phyloP scores from a whole-genome alignment of 2,888 invertebrate genomes.

The Hyles lineata region DNA sequence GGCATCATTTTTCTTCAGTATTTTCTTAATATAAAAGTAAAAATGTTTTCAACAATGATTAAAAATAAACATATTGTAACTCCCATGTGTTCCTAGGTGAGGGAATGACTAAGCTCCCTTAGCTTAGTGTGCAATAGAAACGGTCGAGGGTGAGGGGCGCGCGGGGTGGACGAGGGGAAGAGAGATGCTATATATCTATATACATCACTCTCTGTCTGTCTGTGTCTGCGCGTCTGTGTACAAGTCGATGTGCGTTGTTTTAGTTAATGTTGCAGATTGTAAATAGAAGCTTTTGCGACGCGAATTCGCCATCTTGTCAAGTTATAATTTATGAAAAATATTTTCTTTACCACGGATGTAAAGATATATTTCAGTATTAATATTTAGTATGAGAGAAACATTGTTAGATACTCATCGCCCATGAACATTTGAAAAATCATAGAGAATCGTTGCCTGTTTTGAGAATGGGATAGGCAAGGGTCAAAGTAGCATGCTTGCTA shows the following conservation, averaged over 20 bases:
- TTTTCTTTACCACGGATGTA: too few relatives aligned
- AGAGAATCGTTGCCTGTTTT: too few relatives aligned
- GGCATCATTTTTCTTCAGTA: neutral
- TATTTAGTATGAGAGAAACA: too few relatives aligned
- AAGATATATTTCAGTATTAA: too few relatives aligned
- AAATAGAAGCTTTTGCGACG: neutral
- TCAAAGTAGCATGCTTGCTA: too few relatives aligned
- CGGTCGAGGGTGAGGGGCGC: neutral
- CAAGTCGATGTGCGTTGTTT: constrained; percentile 17
- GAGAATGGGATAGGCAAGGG: too few relatives aligned
- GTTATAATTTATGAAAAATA: neutral
- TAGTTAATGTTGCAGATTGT: neutral
- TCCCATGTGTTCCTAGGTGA: constrained; percentile 23
- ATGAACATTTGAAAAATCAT: too few relatives aligned
- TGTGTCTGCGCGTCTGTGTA: neutral
- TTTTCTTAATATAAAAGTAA: neutral
- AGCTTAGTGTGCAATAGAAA: constrained; percentile 22
- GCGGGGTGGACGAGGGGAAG: neutral
- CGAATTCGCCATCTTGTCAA: neutral
- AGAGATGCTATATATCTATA: neutral
- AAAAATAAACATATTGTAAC: neutral
- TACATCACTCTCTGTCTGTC: neutral
- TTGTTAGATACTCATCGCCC: too few relatives aligned
- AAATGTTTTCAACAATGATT: constrained; percentile 13
- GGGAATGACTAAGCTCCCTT: constrained; percentile 4